Evolutionary conservation across 2,888 invertebrate species (phyloP), one percentile per base, ranked within the genome.

Genomic region (Sesamia inferens): DNA sequence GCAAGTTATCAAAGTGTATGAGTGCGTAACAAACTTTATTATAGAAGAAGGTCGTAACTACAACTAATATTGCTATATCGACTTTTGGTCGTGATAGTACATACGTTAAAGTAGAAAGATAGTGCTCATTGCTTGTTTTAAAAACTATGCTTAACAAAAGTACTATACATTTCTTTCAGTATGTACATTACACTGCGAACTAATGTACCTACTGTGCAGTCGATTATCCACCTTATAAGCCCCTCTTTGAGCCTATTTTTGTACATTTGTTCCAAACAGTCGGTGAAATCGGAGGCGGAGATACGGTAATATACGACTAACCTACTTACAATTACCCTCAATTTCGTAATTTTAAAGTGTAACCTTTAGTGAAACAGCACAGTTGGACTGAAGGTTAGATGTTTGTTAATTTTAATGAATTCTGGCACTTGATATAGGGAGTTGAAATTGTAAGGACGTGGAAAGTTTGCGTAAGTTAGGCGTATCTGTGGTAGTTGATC

Each of bases 171-270:
- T 44, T 44, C 11, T 13, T 44, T 5, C 44, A 13, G 11, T 44
- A 44, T 13, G 19, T 51, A 51, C 19, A 51, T 51, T 51, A 51
- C 10, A 19, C 19, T 19, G 10, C 19, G 19, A 19, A n/a, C 0
- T n/a, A 51, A 47, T 19, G 19, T 74, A 68, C 31, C 31, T 31
- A 31, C 54, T 68, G 8, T 13, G 14, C 65, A 51, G 14, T 71
- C 58, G 22, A 81, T 64, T 44, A 55, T 11, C 58, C 67, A 55
- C 16, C 24, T 67, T 57, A 4, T 1, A 14, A 48, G 22, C 16
- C 76, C 62, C 62, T 71, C 42, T 42, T 54, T 13, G 48, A 67
- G 14, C 0, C 58, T 81, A 76, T 76, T 79, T 76, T 58, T 24
- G 65, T 68, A 59, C 19, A 16, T 39, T 55, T 39, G 42, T 57